Evolutionary conservation across 2,113 vertebrate genomes (phyloP).

Genomic region (Ondatra zibethicus): DNA sequence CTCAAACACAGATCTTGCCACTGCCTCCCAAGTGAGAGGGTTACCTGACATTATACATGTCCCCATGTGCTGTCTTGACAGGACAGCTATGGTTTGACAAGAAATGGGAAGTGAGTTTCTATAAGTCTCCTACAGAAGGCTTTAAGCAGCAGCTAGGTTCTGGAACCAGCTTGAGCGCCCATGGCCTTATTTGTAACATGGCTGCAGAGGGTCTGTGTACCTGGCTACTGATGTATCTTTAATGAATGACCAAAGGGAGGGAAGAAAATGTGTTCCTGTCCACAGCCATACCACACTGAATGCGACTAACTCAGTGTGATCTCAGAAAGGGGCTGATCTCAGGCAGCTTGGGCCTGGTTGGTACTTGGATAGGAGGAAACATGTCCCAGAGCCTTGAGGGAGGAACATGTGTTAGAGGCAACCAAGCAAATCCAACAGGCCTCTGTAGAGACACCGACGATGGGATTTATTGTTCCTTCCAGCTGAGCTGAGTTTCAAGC

Average conservation of each 20-base stretch:
- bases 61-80: not conserved
- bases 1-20: too few relatives aligned
- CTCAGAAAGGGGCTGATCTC: not conserved
- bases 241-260: not conserved
- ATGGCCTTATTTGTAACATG: not conserved
- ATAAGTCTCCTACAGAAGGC: not conserved
- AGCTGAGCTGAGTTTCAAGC: not conserved
- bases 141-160: not conserved
- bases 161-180: not conserved
- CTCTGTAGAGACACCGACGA: not conserved
- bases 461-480: not conserved
- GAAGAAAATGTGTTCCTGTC: not conserved
- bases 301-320: not conserved
- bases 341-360: not conserved
- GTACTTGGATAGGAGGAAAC: too few relatives aligned
- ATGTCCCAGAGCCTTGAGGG: not conserved
- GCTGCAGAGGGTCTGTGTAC: not conserved
- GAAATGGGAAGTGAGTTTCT: not conserved
- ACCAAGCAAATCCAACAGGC: rapidly evolving
- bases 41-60: not conserved
- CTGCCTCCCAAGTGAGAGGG: not conserved
- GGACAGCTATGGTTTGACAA: too few relatives aligned
- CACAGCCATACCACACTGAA: not conserved
- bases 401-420: not conserved
- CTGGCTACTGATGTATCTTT: not conserved